A percentile compares a stretch with the other conserved stretches of the same genome.
Conservation (phyloP, 2,797 vertebrate genomes). For the Tragopan temminckii region DNA sequence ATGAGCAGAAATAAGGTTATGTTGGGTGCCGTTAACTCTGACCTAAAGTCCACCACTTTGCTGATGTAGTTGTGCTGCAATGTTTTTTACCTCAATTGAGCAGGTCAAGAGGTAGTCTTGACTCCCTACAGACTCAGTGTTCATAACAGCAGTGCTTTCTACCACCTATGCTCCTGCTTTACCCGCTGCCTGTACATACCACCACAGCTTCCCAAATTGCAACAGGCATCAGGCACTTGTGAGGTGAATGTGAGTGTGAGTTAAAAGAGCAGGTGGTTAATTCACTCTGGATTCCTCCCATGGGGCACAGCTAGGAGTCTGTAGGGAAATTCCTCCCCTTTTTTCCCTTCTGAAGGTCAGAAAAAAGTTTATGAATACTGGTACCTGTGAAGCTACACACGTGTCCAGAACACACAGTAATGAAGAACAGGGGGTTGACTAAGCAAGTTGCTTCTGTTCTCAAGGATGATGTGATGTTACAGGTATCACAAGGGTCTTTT, state of each 20-base stretch:
- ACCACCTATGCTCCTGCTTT: background rate
- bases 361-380: background rate
- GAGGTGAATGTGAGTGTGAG: background rate
- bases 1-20: background rate
- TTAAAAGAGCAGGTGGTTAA: background rate
- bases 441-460: too few relatives aligned
- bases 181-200: background rate
- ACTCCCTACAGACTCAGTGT: background rate
- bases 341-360: background rate
- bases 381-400: background rate
- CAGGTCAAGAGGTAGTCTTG: background rate
- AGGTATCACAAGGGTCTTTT: too few relatives aligned
- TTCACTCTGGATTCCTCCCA: background rate
- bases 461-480: too few relatives aligned
- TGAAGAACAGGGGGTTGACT: too few relatives aligned
- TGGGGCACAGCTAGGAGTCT: background rate
- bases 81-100: background rate
- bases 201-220: background rate
- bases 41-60: background rate
- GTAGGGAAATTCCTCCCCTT: background rate
- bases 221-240: accelerated
- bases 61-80: background rate
- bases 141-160: background rate
- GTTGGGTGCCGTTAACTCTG: background rate
- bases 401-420: too few relatives aligned